Conservation (phyloP, 2,113 vertebrate species). For the Pseudorectes ferrugineus region DNA sequence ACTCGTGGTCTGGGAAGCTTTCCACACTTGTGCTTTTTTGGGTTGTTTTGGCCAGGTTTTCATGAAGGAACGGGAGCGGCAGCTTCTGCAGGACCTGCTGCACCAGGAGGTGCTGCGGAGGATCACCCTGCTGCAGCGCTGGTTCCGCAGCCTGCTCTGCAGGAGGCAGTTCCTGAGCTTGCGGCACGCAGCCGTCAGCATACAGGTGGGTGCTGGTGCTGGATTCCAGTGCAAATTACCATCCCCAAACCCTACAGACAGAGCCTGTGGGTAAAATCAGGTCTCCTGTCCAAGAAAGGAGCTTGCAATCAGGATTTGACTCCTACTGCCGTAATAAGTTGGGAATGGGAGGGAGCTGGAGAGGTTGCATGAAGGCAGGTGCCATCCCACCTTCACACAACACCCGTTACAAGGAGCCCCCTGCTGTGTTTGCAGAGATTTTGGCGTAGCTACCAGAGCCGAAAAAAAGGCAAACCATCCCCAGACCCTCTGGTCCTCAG, state of each 20-base stretch:
- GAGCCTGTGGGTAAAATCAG: neutral
- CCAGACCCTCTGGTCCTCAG: constrained; percentile 47
- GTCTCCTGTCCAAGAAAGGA: neutral
- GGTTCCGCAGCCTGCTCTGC: constrained; percentile 82
- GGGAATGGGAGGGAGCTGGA: neutral
- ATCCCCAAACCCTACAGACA: neutral
- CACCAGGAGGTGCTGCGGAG: constrained; percentile 87
- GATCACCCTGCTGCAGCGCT: constrained; percentile 83
- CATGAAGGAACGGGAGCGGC: constrained; percentile 86
- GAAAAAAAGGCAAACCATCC: constrained; percentile 40
- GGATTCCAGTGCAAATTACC: neutral
- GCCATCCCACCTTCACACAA: neutral
- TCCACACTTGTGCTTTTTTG: neutral
- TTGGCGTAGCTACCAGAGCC: constrained; percentile 79
- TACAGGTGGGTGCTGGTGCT: constrained; percentile 80
- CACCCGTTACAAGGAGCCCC: neutral
- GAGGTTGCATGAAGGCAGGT: neutral
- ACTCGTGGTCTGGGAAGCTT: fast-evolving
- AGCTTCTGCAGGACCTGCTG: constrained; percentile 85
- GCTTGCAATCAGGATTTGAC: neutral
- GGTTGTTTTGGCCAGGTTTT: constrained; percentile 80
- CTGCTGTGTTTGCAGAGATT: constrained; percentile 73
- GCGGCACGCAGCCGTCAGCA: constrained; percentile 75
- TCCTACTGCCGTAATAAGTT: neutral
- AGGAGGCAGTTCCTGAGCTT: constrained; percentile 84